Evolutionary conservation across 2,113 vertebrate species (phyloP).

Genomic region (Hiodon tergisus): DNA sequence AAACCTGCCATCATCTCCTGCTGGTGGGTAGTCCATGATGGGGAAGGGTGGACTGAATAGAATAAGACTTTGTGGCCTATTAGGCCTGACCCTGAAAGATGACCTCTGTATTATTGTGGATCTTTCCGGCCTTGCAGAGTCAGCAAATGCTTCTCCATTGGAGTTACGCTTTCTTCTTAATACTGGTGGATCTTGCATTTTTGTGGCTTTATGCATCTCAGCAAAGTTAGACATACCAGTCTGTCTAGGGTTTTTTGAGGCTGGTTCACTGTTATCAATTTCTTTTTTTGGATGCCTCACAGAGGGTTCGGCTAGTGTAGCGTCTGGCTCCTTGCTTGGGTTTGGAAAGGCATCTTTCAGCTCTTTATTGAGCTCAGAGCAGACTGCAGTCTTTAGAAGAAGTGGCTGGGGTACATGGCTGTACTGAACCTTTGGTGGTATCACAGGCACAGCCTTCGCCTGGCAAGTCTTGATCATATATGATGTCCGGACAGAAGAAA

Average conservation of each 20-base stretch:
- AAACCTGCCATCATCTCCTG: conserved; percentile 74
- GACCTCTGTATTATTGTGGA: conserved; percentile 72
- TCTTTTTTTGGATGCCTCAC: conserved; percentile 71
- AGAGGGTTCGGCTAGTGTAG: conserved; percentile 43
- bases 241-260: conserved; percentile 47
- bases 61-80: conserved; percentile 93
- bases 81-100: conserved; percentile 82
- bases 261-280: conserved; percentile 65
- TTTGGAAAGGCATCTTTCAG: conserved; percentile 38
- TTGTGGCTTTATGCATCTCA: conserved; percentile 49
- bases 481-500: conserved; percentile 85
- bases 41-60: conserved; percentile 93
- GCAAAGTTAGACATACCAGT: conserved; percentile 41
- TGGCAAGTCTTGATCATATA: conserved; percentile 96
- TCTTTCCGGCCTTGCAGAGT: conserved; percentile 78
- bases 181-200: conserved; percentile 60
- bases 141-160: conserved; percentile 73
- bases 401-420: conserved; percentile 84
- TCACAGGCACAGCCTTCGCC: conserved; percentile 86
- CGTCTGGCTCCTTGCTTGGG: conserved; percentile 40
- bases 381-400: conserved; percentile 56
- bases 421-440: conserved; percentile 90
- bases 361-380: conserved; percentile 49
- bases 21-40: conserved; percentile 83
- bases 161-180: conserved; percentile 75